phyloP scores from a whole-genome alignment of 2,888 invertebrate genomes.

The Cryptocephalus moraei region DNA sequence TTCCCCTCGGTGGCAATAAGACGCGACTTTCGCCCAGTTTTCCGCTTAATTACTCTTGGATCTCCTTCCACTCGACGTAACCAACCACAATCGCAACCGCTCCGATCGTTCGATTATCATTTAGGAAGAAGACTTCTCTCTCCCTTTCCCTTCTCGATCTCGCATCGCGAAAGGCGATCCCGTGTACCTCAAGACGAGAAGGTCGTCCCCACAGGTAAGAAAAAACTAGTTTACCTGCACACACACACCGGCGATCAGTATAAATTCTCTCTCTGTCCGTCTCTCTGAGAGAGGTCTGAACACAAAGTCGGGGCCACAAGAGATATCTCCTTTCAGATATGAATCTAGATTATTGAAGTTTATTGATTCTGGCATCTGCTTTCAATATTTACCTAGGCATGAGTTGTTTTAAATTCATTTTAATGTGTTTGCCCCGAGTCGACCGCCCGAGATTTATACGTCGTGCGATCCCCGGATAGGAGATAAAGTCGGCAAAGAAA shows the following conservation, averaged over 20 bases:
- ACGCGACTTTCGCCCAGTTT: no score
- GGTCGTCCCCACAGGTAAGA: no score
- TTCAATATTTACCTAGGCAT: conserved; percentile 29
- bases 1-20: no score
- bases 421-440: conserved; percentile 25
- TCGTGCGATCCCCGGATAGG: neutral
- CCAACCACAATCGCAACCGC: no score
- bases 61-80: no score
- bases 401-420: conserved; percentile 29
- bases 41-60: no score
- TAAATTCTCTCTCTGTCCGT: conserved; percentile 11
- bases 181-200: no score
- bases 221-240: no score
- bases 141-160: no score
- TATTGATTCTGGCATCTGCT: conserved; percentile 30
- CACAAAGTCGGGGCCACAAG: conserved; percentile 25
- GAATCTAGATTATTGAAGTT: conserved; percentile 27
- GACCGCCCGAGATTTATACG: neutral
- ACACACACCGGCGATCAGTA: conserved; percentile 15
- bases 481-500: neutral
- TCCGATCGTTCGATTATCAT: no score
- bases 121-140: no score
- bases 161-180: no score
- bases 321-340: conserved; percentile 26
- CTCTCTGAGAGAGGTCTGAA: conserved; percentile 12